These are phyloP conservation scores for Dendropsophus ebraccatus DNA, from an alignment of 2,113 vertebrate species.

Conservation along the genomic window DNA sequence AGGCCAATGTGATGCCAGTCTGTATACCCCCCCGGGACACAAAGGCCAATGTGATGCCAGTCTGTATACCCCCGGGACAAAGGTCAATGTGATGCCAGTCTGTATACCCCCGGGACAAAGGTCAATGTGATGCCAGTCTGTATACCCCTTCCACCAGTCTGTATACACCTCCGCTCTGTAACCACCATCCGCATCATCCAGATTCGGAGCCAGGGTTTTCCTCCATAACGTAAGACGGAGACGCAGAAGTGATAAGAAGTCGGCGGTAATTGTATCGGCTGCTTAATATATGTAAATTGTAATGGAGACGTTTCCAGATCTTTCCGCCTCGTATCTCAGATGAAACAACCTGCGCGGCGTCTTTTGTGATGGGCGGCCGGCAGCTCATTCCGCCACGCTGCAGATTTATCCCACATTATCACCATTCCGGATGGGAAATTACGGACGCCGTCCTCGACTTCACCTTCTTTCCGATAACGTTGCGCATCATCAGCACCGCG, in stretches of 20 bases:
- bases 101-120: no score
- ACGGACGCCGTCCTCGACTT: constrained; percentile 52
- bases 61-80: no score
- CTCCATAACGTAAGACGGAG: background rate
- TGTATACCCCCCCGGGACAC: no score
- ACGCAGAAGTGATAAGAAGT: background rate
- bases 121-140: no score
- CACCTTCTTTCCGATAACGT: no score
- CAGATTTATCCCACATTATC: constrained; percentile 54
- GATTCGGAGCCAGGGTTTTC: background rate
- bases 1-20: no score
- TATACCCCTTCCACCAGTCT: no score
- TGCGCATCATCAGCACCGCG: no score
- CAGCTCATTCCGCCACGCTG: constrained; percentile 43
- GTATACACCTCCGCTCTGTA: no score
- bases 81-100: no score
- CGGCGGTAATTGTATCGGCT: constrained; percentile 33
- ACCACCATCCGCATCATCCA: background rate
- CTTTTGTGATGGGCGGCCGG: constrained; percentile 51
- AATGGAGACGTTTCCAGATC: constrained; percentile 51
- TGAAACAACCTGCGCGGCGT: constrained; percentile 35
- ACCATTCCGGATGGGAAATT: no score
- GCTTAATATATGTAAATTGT: constrained; percentile 57
- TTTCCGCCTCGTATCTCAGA: constrained; percentile 48
- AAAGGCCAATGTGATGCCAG: no score